Conservation (phyloP, 2,888 invertebrate genomes). For the Netelia melanura region DNA sequence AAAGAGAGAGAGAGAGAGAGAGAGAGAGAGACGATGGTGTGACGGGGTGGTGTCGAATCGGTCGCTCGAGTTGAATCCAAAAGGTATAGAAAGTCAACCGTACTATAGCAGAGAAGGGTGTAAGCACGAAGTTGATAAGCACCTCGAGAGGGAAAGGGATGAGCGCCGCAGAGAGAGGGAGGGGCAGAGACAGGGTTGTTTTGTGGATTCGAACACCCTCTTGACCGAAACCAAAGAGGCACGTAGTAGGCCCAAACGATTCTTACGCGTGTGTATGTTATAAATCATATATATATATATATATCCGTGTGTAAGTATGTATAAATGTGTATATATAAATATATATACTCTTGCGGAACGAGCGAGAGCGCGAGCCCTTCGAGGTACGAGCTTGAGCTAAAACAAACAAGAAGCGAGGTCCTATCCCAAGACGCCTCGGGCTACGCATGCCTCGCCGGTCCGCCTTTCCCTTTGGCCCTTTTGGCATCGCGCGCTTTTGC, state of each 20-base stretch:
- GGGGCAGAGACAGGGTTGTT: constrained; percentile 20
- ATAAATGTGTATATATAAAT: not conserved
- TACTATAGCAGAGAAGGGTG: constrained; percentile 33
- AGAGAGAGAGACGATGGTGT: constrained; percentile 1
- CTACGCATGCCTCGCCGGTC: constrained; percentile 77
- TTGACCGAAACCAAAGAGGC: constrained; percentile 51
- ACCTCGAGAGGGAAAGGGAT: constrained; percentile 3
- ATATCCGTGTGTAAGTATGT: not conserved
- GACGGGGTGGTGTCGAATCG: constrained; percentile 36
- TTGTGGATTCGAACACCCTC: constrained; percentile 52
- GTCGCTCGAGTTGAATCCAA: constrained; percentile 34
- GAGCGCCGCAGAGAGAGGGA: not conserved
- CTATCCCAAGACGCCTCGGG: constrained; percentile 81
- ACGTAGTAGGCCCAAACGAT: constrained; percentile 43
- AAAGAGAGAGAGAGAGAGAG: constrained; percentile 18
- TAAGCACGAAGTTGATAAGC: not conserved
- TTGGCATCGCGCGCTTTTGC: constrained; percentile 52
- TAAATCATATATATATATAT: not conserved
- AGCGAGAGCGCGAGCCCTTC: constrained; percentile 37
- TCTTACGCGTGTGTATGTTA: not conserved
- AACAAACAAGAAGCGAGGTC: constrained; percentile 81
- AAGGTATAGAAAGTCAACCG: constrained; percentile 41
- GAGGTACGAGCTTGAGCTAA: constrained; percentile 74
- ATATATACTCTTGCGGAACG: not conserved
- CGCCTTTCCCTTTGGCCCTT: constrained; percentile 69